Base-by-base conservation (phyloP, 2,888 invertebrate genomes). In the Acleris sparsana region DNA sequence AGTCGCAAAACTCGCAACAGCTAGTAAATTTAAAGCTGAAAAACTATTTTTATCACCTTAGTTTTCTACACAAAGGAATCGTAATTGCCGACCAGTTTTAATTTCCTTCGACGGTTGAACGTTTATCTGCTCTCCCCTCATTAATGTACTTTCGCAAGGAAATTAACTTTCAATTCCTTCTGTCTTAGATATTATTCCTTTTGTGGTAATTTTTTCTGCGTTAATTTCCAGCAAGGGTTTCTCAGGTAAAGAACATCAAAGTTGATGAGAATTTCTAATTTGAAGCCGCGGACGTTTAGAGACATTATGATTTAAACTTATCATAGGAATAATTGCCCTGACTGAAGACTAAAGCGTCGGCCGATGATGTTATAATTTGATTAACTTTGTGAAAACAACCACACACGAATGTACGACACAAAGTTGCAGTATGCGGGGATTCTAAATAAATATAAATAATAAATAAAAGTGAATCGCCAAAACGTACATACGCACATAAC, bases 181-280 rank as follows among this genome's bases (percentile, higher is more conserved):
- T 39, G 39, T 64, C 52, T 66, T 44, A 44, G 51, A 13, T 33
- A 62, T 61, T 65, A 65, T 62, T 65, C 66, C 61, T 62, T 66
- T 66, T 66, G 66, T 62, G 51, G 46, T 46, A 25, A 4, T 33
- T 33, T 33, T 29, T 9, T 33, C 33, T 46, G 66, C 48, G 61
- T 66, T 66, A 61, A 62, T 66, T 66, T 65, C 9, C 33, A 33
- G 33, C 33, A 33, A 33, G 33, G 33, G 33, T 33, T 66, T 66
- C 61, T 62, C 48, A 56, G 66, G 55, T 55, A 61, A 66, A 55
- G 64, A 66, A 66, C 61, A 66, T 66, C 66, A 66, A 66, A 66
- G 66, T 52, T 62, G 57, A 62, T 57, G 62, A 66, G 56, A 57
- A 62, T 48, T 61, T 43, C 48, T 57, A 66, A 62, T 66, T 66